phyloP scores from a whole-genome alignment of 2,888 invertebrate species.

The Parnassius glacialis region DNA sequence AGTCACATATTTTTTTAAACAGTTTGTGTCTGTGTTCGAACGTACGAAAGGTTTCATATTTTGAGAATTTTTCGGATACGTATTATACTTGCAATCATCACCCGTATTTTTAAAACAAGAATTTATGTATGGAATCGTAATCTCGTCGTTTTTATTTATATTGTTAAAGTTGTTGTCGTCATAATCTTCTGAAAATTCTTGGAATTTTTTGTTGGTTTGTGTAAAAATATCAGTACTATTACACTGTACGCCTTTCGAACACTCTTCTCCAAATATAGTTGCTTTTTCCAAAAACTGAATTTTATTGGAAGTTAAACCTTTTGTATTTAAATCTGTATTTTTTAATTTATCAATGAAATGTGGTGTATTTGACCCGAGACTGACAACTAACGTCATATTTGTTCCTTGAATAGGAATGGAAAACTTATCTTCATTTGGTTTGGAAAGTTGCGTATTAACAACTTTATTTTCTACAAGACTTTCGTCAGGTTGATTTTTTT shows the following conservation, averaged over 20 bases:
- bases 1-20: slow-evolving; percentile 32
- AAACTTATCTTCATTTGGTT: slow-evolving; percentile 44
- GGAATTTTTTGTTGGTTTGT: slow-evolving; percentile 26
- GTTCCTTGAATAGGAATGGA: slow-evolving; percentile 69
- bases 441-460: slow-evolving; percentile 23
- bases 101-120: slow-evolving; percentile 30
- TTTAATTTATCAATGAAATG: neutral
- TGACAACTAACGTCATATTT: slow-evolving; percentile 66
- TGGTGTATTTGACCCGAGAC: slow-evolving; percentile 32
- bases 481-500: neutral
- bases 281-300: slow-evolving; percentile 39
- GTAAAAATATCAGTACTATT: slow-evolving; percentile 35
- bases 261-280: slow-evolving; percentile 46
- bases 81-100: slow-evolving; percentile 37
- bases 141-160: slow-evolving; percentile 16
- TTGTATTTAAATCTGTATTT: slow-evolving; percentile 2
- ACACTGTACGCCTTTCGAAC: slow-evolving; percentile 56
- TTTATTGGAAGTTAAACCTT: slow-evolving; percentile 7
- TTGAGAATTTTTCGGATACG: slow-evolving; percentile 49
- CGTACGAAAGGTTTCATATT: slow-evolving; percentile 46
- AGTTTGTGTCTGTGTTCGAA: slow-evolving; percentile 51
- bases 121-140: slow-evolving; percentile 20
- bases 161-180: slow-evolving; percentile 25
- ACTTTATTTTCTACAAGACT: slow-evolving; percentile 14
- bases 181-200: neutral